A percentile compares a stretch with the other conserved stretches of the same genome.
Evolutionary conservation across 2,797 vertebrate species (phyloP).

Genomic region (Hozukius guyotensis): DNA sequence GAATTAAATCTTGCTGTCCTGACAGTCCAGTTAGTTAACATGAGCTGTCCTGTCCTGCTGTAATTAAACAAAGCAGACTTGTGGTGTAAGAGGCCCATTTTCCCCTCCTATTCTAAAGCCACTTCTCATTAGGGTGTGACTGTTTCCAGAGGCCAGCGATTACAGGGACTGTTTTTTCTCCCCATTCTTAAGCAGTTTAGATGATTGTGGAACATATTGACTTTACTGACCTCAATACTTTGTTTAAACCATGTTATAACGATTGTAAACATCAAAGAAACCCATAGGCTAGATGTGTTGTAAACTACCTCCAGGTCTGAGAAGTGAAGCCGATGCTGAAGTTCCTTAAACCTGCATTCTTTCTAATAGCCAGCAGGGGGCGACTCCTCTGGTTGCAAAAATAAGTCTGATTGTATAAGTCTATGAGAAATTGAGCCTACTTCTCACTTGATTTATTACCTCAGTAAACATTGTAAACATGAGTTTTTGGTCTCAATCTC

Average conservation of each 20-base stretch:
- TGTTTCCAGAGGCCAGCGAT: constrained; percentile 31
- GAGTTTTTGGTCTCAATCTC: too few relatives aligned
- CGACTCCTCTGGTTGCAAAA: too few relatives aligned
- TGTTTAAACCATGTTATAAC: neutral
- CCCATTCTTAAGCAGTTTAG: neutral
- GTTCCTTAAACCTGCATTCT: too few relatives aligned
- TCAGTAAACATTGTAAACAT: too few relatives aligned
- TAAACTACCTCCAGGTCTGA: too few relatives aligned
- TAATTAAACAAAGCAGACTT: constrained; percentile 39
- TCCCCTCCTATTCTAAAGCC: constrained; percentile 24
- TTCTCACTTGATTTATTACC: too few relatives aligned
- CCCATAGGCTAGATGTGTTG: neutral
- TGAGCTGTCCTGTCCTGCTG: constrained; percentile 13
- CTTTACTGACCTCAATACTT: neutral
- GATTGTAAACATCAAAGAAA: neutral
- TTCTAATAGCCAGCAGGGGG: too few relatives aligned
- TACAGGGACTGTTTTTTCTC: neutral
- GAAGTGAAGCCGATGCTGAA: too few relatives aligned
- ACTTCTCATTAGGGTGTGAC: constrained; percentile 34
- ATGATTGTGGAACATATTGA: constrained; percentile 5
- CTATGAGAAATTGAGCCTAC: too few relatives aligned
- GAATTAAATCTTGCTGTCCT: constrained; percentile 37
- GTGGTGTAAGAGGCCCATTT: constrained; percentile 14
- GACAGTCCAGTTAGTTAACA: constrained; percentile 36
- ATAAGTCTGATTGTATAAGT: too few relatives aligned